Evolutionary conservation across 1,140 invertebrate genomes (phyloP).

Genomic region (Anoplolepis gracilipes): DNA sequence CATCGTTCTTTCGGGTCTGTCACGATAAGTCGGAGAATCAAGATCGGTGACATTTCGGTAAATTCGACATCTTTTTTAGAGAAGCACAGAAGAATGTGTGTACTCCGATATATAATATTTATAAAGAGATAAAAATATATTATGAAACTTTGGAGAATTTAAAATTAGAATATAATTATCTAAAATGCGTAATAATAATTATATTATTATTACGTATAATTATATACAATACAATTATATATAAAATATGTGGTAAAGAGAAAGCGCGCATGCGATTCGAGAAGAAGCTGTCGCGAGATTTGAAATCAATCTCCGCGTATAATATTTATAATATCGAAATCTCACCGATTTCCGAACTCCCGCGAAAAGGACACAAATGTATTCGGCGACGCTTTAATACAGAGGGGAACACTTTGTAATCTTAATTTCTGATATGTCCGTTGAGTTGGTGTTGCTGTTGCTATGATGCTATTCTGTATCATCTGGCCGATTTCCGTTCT

Average conservation of each 20-base stretch:
- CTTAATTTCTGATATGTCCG: slow-evolving; percentile 61
- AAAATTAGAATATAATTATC: too few species aligned
- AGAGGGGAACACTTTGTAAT: slow-evolving; percentile 46
- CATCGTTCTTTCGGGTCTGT: slow-evolving; percentile 6
- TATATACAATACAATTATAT: background rate
- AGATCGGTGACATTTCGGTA: background rate
- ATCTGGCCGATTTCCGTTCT: slow-evolving; percentile 49
- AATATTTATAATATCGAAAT: slow-evolving; percentile 15
- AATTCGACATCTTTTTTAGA: background rate
- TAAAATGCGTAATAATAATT: too few species aligned
- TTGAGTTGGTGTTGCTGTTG: slow-evolving; percentile 57
- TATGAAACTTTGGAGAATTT: background rate
- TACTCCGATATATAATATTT: background rate
- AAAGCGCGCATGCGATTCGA: background rate
- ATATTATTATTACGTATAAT: background rate
- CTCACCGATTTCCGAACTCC: background rate
- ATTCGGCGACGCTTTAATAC: slow-evolving; percentile 31
- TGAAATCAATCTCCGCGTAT: background rate
- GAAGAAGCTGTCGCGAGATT: background rate
- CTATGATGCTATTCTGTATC: slow-evolving; percentile 15
- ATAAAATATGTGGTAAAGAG: background rate
- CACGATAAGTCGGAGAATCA: background rate
- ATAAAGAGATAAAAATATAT: background rate
- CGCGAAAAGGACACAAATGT: background rate
- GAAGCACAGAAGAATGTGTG: background rate